A percentile compares a stretch with the other conserved stretches of the same genome.
phyloP scores from a whole-genome alignment of 2,797 vertebrate species.

The Tympanoctomys barrerae region DNA sequence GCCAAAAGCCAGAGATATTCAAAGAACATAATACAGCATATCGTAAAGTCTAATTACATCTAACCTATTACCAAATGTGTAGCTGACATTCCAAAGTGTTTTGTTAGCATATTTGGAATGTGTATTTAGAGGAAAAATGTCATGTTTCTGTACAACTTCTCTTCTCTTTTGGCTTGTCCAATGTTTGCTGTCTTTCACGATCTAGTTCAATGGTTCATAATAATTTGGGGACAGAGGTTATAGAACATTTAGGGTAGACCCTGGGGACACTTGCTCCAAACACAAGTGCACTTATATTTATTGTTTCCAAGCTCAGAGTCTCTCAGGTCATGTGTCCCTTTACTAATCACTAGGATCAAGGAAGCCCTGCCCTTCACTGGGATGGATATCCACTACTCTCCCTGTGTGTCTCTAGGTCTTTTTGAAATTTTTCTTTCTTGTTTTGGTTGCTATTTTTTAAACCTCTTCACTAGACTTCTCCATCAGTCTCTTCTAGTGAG shows the following conservation, averaged over 20 bases:
- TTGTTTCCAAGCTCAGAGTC: not conserved
- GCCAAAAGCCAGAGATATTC: slow-evolving; percentile 43
- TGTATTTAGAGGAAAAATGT: slow-evolving; percentile 2
- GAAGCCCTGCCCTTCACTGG: not conserved
- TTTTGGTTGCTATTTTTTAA: not conserved
- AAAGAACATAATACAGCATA: not conserved
- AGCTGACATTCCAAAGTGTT: slow-evolving; percentile 27
- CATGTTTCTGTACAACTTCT: not conserved
- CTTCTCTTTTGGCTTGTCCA: not conserved
- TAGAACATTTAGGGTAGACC: not conserved
- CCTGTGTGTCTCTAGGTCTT: not conserved
- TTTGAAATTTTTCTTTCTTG: not conserved
- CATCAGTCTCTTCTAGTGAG: not conserved
- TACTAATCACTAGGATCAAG: not conserved
- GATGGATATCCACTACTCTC: not conserved
- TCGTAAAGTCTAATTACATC: slow-evolving; percentile 67
- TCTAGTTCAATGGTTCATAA: not conserved
- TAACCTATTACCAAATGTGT: slow-evolving; percentile 42
- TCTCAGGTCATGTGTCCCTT: not conserved
- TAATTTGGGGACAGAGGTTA: not conserved
- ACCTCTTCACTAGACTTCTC: not conserved
- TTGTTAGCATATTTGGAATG: slow-evolving; percentile 53
- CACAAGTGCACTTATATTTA: too few species aligned
- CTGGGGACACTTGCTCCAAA: not conserved
- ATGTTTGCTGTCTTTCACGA: not conserved